Conservation (phyloP, 2,888 invertebrate species). For the Caenorhabditis sulstoni region DNA sequence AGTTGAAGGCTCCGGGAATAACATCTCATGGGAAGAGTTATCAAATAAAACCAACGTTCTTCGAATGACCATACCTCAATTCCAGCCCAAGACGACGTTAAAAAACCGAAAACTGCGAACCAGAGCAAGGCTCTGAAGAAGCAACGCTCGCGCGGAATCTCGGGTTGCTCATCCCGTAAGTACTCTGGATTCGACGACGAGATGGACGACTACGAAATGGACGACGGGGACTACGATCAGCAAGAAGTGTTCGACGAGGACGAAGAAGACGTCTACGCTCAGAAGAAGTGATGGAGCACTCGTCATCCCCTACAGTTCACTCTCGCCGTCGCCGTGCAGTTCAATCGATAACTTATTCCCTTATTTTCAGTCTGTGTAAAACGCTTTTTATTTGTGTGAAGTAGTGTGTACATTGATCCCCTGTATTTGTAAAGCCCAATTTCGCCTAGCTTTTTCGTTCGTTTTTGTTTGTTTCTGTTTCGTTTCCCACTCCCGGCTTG, state of each 20-base stretch:
- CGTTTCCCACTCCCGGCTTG: conserved; percentile 9
- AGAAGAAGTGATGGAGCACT: conserved; percentile 18
- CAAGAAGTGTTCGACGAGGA: conserved; percentile 48
- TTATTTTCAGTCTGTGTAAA: conserved; percentile 13
- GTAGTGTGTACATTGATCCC: conserved; percentile 23
- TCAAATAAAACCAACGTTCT: too few species aligned
- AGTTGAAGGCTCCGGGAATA: too few species aligned
- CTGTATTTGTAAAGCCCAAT: conserved; percentile 5
- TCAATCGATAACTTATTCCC: conserved; percentile 2
- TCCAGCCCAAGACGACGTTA: conserved; percentile 45
- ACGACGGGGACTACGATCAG: conserved; percentile 11
- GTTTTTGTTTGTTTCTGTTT: conserved; percentile 12
- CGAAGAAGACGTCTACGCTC: conserved; percentile 24
- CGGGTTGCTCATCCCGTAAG: conserved; percentile 53
- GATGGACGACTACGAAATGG: conserved; percentile 31
- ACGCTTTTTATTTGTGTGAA: conserved; percentile 31
- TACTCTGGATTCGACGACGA: conserved; percentile 48
- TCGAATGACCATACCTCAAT: too few species aligned
- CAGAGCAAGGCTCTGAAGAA: conserved; percentile 57
- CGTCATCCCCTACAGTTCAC: neutral
- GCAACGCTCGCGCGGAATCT: conserved; percentile 55
- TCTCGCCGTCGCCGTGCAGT: conserved; percentile 17
- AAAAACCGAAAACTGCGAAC: conserved; percentile 42
- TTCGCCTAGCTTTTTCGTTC: conserved; percentile 24
- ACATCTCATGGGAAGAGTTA: too few species aligned